These are phyloP conservation scores for Drosophila varians DNA, from an alignment of 1,140 invertebrate genomes.

Conservation along the genomic window DNA sequence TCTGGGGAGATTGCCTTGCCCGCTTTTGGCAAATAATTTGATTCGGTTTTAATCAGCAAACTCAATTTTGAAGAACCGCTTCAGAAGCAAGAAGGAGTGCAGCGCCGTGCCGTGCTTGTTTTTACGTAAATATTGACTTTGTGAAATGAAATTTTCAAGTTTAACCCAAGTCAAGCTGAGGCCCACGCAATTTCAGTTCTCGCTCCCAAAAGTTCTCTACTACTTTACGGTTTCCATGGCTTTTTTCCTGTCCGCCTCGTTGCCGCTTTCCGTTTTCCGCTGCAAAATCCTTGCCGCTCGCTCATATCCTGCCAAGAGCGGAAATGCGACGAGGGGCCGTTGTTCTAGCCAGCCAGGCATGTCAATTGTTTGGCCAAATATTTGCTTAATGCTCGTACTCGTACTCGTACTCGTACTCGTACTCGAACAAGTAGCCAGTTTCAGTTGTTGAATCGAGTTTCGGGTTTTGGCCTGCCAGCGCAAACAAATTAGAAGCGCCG, in stretches of 20 bases:
- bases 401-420: slow-evolving; percentile 39
- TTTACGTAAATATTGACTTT: slow-evolving; percentile 78
- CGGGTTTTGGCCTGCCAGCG: slow-evolving; percentile 55
- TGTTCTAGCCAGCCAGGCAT: slow-evolving; percentile 69
- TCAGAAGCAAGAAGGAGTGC: no score
- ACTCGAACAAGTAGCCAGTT: slow-evolving; percentile 73
- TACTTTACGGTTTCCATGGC: no score
- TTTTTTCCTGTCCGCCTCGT: slow-evolving; percentile 24
- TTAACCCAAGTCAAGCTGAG: slow-evolving; percentile 64
- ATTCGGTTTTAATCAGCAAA: slow-evolving; percentile 81
- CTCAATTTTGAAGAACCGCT: slow-evolving; percentile 58
- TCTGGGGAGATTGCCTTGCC: slow-evolving; percentile 19
- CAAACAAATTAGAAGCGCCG: slow-evolving; percentile 72
- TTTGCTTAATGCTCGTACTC: slow-evolving; percentile 68
- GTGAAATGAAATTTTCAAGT: slow-evolving; percentile 82
- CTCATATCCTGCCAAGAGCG: slow-evolving; percentile 67
- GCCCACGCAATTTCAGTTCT: slow-evolving; percentile 44
- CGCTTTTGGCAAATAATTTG: slow-evolving; percentile 77
- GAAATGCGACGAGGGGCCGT: slow-evolving; percentile 16
- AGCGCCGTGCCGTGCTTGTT: slow-evolving; percentile 20
- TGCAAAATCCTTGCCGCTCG: slow-evolving; percentile 60
- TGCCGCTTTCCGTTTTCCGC: slow-evolving; percentile 4
- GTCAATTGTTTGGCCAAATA: slow-evolving; percentile 80
- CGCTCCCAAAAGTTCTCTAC: neutral
- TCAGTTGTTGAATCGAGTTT: slow-evolving; percentile 61